Conservation (phyloP, 2,113 vertebrate species). For the Oceanodroma tethys region DNA sequence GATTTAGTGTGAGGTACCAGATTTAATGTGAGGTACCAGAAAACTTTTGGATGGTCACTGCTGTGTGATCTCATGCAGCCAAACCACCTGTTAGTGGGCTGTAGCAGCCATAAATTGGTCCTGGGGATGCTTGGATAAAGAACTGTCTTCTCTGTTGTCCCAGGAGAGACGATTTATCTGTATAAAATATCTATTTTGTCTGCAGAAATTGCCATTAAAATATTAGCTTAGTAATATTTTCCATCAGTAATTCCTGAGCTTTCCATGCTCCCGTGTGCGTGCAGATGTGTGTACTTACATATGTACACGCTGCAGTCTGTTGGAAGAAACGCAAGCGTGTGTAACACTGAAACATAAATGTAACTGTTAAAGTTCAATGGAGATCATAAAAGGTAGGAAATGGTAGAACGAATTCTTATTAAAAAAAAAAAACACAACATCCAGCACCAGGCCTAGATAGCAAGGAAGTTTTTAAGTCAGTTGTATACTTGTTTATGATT, state of each 20-base stretch:
- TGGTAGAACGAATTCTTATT: background rate
- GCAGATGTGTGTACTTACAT: background rate
- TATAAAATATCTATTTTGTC: background rate
- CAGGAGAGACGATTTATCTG: background rate
- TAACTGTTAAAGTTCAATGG: background rate
- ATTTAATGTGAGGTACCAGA: background rate
- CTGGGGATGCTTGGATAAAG: background rate
- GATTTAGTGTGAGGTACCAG: background rate
- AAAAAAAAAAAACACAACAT: background rate
- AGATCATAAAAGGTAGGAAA: background rate
- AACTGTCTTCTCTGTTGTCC: background rate
- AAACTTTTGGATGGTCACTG: background rate
- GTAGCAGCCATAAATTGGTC: background rate
- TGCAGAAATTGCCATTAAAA: background rate
- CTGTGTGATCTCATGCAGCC: background rate
- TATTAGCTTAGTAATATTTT: background rate
- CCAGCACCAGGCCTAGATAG: background rate
- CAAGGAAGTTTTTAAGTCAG: background rate
- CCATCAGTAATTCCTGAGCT: background rate
- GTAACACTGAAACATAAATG: background rate
- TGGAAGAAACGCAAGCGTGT: background rate
- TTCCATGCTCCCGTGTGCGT: fast-evolving
- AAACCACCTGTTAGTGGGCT: background rate
- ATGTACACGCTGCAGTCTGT: background rate
- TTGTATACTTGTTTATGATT: background rate